These are phyloP conservation scores for Anneissia japonica DNA, from an alignment of 35 echinoderm and acorn worm species.

Conservation along the genomic window DNA sequence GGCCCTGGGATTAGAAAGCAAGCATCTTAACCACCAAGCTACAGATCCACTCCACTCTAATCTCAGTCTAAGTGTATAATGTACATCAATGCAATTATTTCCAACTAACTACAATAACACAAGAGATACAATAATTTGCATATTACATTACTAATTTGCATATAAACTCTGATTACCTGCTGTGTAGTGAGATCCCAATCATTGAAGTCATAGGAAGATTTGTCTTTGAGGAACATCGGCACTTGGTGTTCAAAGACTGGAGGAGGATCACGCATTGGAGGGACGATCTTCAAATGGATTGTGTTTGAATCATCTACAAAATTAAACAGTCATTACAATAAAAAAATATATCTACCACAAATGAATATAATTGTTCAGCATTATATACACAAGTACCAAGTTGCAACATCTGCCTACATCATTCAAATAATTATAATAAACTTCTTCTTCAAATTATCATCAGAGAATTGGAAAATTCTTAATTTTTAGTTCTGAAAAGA, in stretches of 20 bases:
- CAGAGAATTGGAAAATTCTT: too few species aligned
- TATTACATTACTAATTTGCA: neutral
- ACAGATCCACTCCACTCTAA: too few species aligned
- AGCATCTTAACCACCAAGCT: too few species aligned
- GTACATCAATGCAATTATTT: too few species aligned
- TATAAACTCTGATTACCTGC: constrained; percentile 41
- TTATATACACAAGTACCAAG: too few species aligned
- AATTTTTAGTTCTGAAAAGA: too few species aligned
- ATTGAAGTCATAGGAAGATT: constrained; percentile 30
- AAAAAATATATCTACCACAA: neutral
- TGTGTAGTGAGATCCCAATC: constrained; percentile 90
- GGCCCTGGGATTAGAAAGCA: too few species aligned
- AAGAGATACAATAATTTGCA: neutral
- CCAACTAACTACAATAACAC: too few species aligned
- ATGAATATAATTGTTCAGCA: neutral
- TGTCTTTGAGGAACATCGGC: constrained; percentile 80
- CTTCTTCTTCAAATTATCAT: too few species aligned
- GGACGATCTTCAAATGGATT: constrained; percentile 87
- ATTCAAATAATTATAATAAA: too few species aligned
- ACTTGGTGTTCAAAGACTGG: constrained; percentile 91
- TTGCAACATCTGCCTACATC: too few species aligned
- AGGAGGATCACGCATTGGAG: constrained; percentile 45
- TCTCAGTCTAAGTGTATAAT: too few species aligned
- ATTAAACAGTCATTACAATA: neutral
- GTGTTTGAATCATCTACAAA: constrained; percentile 97